These are phyloP conservation scores for Hesperia comma DNA, from an alignment of 2,888 invertebrate species.

Conservation along the genomic window DNA sequence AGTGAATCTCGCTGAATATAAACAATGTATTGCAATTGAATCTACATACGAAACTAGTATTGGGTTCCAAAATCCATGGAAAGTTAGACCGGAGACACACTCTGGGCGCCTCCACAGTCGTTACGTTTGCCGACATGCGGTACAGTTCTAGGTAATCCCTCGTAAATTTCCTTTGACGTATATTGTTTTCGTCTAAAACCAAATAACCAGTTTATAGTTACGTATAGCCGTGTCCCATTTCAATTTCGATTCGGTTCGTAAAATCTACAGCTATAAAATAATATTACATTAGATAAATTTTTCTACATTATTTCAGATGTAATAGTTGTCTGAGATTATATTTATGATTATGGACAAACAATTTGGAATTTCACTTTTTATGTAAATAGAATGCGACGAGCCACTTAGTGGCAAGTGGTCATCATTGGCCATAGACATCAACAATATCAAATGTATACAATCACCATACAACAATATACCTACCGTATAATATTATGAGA, in stretches of 20 bases:
- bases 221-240: slow-evolving; percentile 11
- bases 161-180: slow-evolving; percentile 70
- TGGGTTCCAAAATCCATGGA: slow-evolving; percentile 79
- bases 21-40: neutral
- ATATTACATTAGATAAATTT: neutral
- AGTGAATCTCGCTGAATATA: too few species aligned
- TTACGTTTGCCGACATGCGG: slow-evolving; percentile 68
- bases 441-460: too few species aligned
- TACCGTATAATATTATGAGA: too few species aligned
- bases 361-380: too few species aligned
- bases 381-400: too few species aligned
- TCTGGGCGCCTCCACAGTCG: slow-evolving; percentile 68
- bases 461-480: too few species aligned
- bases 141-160: slow-evolving; percentile 69
- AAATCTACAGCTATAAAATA: slow-evolving; percentile 6
- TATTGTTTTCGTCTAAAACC: slow-evolving; percentile 66
- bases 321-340: neutral
- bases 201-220: slow-evolving; percentile 23
- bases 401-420: too few species aligned
- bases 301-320: neutral
- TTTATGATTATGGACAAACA: neutral
- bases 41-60: slow-evolving; percentile 71
- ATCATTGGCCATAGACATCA: too few species aligned
- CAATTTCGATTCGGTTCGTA: slow-evolving; percentile 4
- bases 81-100: slow-evolving; percentile 72